Conservation (phyloP, 2,797 vertebrate species). For the Rhabdomys pumilio region DNA sequence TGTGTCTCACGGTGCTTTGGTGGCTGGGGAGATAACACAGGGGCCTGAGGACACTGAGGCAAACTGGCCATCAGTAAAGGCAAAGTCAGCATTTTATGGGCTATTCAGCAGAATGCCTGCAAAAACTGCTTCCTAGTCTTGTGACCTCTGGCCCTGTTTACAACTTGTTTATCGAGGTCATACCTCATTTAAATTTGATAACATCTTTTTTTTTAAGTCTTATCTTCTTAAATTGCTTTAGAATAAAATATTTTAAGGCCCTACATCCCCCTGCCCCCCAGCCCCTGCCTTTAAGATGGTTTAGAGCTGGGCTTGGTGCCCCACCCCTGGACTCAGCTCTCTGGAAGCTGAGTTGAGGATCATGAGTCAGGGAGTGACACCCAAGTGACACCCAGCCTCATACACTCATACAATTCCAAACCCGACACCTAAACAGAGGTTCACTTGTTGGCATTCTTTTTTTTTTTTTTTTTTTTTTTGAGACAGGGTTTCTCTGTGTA, state of each 20-base stretch:
- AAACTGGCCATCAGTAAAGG: neutral
- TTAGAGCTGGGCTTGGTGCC: neutral
- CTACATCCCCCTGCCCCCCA: neutral
- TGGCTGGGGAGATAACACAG: slow-evolving; percentile 36
- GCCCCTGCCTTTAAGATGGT: neutral
- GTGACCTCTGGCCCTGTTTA: slow-evolving; percentile 22
- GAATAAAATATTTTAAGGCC: neutral
- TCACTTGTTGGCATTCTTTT: neutral
- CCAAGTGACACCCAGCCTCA: neutral
- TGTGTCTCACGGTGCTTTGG: neutral
- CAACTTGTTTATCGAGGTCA: slow-evolving; percentile 34
- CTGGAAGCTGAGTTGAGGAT: neutral
- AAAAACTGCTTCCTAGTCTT: slow-evolving; percentile 12
- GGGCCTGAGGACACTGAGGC: slow-evolving; percentile 26
- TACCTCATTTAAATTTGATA: slow-evolving; percentile 49
- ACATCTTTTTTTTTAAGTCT: slow-evolving; percentile 5
- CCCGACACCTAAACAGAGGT: neutral
- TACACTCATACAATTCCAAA: neutral
- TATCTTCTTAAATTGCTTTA: neutral
- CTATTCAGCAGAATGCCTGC: slow-evolving; percentile 51
- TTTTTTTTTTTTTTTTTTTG: no score
- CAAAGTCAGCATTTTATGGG: slow-evolving; percentile 34
- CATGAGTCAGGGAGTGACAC: neutral
- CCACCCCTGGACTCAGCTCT: neutral
- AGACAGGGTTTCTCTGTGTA: no score